phyloP scores from a whole-genome alignment of 2,888 invertebrate species.

The Biston betularia region DNA sequence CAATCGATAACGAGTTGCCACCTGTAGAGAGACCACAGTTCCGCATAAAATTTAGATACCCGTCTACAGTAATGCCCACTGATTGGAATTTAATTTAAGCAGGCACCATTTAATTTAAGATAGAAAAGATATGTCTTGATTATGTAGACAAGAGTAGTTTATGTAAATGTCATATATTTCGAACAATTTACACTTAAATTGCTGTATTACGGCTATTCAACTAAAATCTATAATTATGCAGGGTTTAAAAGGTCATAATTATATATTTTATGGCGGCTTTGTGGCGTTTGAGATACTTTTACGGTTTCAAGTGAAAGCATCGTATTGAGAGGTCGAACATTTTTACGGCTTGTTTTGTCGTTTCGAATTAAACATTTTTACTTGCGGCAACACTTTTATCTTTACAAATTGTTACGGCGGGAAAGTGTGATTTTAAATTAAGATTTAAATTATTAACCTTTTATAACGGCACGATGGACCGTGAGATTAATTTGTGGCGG shows the following conservation, averaged over 20 bases:
- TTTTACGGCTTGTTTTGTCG: slow-evolving; percentile 57
- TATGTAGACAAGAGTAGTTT: slow-evolving; percentile 15
- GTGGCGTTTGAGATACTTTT: slow-evolving; percentile 30
- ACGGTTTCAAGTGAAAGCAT: slow-evolving; percentile 32
- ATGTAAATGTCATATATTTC: slow-evolving; percentile 9
- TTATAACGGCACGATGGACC: slow-evolving; percentile 16
- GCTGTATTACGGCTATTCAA: not conserved
- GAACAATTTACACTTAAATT: not conserved
- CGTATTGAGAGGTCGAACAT: slow-evolving; percentile 35
- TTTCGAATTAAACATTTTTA: slow-evolving; percentile 39
- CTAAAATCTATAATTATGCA: slow-evolving; percentile 10
- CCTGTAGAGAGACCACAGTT: slow-evolving; percentile 13
- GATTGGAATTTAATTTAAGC: slow-evolving; percentile 12
- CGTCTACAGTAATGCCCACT: not conserved
- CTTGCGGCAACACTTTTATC: slow-evolving; percentile 33
- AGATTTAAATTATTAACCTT: slow-evolving; percentile 14
- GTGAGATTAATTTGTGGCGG: slow-evolving; percentile 15
- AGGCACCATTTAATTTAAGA: slow-evolving; percentile 5
- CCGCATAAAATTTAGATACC: slow-evolving; percentile 2
- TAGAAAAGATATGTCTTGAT: slow-evolving; percentile 6
- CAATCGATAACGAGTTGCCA: slow-evolving; percentile 18
- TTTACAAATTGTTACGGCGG: slow-evolving; percentile 25
- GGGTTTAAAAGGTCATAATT: slow-evolving; percentile 19
- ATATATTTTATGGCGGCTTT: slow-evolving; percentile 17
- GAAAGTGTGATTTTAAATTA: slow-evolving; percentile 38